A percentile compares a stretch with the other conserved stretches of the same genome.
Conservation (phyloP, 1,140 invertebrate genomes). For the Belonocnema kinseyi region DNA sequence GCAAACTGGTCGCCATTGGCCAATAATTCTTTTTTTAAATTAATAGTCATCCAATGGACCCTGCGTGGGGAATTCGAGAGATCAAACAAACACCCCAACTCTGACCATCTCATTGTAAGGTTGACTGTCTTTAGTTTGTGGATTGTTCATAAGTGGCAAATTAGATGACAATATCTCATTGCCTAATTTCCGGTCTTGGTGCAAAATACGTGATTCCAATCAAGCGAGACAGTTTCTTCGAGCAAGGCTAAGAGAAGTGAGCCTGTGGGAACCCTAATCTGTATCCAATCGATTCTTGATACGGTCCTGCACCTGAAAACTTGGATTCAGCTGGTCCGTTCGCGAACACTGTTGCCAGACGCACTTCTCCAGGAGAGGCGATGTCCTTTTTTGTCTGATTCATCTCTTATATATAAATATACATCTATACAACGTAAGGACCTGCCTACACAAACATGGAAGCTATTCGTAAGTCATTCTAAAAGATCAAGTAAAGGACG, state of each 20-base stretch:
- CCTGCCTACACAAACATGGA: not conserved
- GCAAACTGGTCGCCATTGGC: no score
- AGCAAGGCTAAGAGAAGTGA: not conserved
- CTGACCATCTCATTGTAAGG: no score
- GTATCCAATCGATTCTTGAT: slow-evolving; percentile 12
- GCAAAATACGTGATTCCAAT: not conserved
- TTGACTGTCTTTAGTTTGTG: no score
- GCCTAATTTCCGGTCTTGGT: no score
- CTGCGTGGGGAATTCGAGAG: no score
- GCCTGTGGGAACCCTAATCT: not conserved
- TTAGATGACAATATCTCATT: no score
- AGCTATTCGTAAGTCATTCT: not conserved
- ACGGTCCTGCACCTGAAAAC: slow-evolving; percentile 1
- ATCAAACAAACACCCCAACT: no score
- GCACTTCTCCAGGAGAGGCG: not conserved
- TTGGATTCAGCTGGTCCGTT: not conserved
- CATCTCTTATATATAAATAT: not conserved
- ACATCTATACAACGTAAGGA: not conserved
- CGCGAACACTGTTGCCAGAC: slow-evolving; percentile 2
- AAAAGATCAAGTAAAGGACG: no score
- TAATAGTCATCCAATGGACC: no score
- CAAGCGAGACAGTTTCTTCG: not conserved
- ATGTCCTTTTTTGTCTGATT: slow-evolving; percentile 4
- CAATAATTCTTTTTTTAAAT: no score
- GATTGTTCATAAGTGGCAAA: no score